phyloP scores from a whole-genome alignment of 92 coral and sea anemone genomes.

The Plumapathes pennacea region DNA sequence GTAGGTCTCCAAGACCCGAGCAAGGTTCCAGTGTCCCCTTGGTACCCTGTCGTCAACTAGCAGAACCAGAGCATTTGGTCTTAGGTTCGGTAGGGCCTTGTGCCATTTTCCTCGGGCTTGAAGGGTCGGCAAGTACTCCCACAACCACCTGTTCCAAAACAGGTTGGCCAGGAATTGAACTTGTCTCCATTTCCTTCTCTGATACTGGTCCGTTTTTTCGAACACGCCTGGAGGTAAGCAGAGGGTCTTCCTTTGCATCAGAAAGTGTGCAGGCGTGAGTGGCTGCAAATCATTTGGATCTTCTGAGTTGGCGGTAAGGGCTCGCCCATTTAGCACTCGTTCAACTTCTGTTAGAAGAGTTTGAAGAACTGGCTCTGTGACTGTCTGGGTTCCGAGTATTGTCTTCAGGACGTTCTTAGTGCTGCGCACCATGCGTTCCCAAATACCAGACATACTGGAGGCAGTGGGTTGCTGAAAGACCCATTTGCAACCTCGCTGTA shows the following conservation, averaged over 20 bases:
- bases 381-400: conserved; percentile 11
- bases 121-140: conserved; percentile 50
- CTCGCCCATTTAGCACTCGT: conserved; percentile 33
- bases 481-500: conserved; percentile 51
- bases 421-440: conserved; percentile 52
- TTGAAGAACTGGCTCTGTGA: conserved; percentile 7
- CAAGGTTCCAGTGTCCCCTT: conserved; percentile 56
- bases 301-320: conserved; percentile 43
- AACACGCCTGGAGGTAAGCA: conserved; percentile 45
- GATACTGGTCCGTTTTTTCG: conserved; percentile 7
- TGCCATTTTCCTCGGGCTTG: conserved; percentile 52
- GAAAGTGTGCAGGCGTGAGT: conserved; percentile 39
- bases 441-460: conserved; percentile 62
- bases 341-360: conserved; percentile 31
- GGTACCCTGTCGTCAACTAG: conserved; percentile 37
- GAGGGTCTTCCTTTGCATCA: conserved; percentile 15
- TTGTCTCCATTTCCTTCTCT: conserved; percentile 41
- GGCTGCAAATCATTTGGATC: conserved; percentile 26
- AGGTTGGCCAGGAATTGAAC: conserved; percentile 43
- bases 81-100: conserved; percentile 24
- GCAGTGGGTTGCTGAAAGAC: conserved; percentile 65
- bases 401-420: conserved; percentile 20
- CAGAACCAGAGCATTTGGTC: conserved; percentile 39
- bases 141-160: conserved; percentile 54
- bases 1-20: conserved; percentile 42